Evolutionary conservation across 2,113 vertebrate species (phyloP), one percentile per base, ranked within the genome.

Genomic region (Chloropsis cyanopogon): DNA sequence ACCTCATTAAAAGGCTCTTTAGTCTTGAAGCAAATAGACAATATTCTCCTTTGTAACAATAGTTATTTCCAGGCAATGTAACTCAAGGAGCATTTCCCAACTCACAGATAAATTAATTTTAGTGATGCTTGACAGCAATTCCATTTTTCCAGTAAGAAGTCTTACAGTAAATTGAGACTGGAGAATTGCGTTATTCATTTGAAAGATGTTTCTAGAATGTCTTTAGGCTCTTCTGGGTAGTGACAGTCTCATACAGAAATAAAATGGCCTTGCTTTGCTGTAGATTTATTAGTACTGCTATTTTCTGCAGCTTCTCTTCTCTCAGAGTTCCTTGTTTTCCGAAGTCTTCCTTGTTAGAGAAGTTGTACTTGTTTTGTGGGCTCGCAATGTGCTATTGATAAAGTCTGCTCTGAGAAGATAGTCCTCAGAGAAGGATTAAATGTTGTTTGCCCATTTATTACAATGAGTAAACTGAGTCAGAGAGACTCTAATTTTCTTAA

Each of bases 151-250:
- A 78, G 56, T 59, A 83, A 93, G 85, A 90, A 86, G 65, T 53
- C 88, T 93, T 88, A 71, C 72, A 93, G 88, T 86, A 96, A 92
- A 86, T 76, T 84, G 88, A 92, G 88, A 84, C 86, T 81, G 28
- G 69, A 95, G 83, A 93, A 70, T 83, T 95, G 82, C 53, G 71
- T 95, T 93, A 92, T 90, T 96, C 72, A 92, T 93, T 86, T 95
- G 92, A 90, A 93, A 76, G 95, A 94, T 91, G 86, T 82, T 96
- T 96, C 93, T 83, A 75, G 92, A 92, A 94, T 79, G 88, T 94
- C 90, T 95, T 88, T 71, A 80, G 80, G 85, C 85, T 96, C 44
- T 77, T 90, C 69, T 82, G 53, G 65, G 82, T 86, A 83, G 86
- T 60, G 87, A 57, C 72, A 81, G 53, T 81, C 72, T 78, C 46